Base-by-base conservation (phyloP, 1,140 invertebrate genomes). In the Bombyx mandarina region DNA sequence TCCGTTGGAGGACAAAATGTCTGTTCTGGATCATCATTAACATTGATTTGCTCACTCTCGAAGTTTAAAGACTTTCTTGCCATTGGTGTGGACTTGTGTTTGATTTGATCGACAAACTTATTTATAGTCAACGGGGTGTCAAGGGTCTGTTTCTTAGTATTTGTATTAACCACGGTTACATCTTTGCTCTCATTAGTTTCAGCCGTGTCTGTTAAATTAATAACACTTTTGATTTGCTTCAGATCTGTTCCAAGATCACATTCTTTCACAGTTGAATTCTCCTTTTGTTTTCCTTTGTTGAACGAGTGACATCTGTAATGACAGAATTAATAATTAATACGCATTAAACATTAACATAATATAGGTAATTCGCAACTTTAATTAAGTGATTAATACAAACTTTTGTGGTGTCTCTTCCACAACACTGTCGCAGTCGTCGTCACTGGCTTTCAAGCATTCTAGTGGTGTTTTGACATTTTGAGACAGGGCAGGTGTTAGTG, bases 351-450 rank as follows among this genome's bases (percentile, higher is more conserved):
- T 6, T 10, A 49, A 8, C 7, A 49, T 2, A 45, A 45, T 10
- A 7, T 18, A 8, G n/a, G 6, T 10, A 12, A 8, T 10, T 10
- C 10, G 45, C 7, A 45, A 7, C 10, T 49, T 10, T 49, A 49
- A 49, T 18, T 6, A 46, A 10, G n/a, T 49, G 1, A 10, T 51
- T 8, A 35, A 7, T 57, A 74, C 70, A 58, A 70, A 88, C 84
- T 88, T 88, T 65, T 87, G 84, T 56, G 84, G 84, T 56, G 86
- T 87, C 43, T 86, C 82, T 61, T 87, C 83, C 44, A 84, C 77
- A 49, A 88, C 64, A 60, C 81, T 69, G 61, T 79, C 64, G 72
- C 62, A 49, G 49, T 46, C 45, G 26, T 61, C 44, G 6, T 9
- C 49, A 51, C 35, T 55, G 6, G 55, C 10, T 51, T 12, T 10